Conservation (phyloP, 2,888 invertebrate species). For the Strigamia crassipes region DNA sequence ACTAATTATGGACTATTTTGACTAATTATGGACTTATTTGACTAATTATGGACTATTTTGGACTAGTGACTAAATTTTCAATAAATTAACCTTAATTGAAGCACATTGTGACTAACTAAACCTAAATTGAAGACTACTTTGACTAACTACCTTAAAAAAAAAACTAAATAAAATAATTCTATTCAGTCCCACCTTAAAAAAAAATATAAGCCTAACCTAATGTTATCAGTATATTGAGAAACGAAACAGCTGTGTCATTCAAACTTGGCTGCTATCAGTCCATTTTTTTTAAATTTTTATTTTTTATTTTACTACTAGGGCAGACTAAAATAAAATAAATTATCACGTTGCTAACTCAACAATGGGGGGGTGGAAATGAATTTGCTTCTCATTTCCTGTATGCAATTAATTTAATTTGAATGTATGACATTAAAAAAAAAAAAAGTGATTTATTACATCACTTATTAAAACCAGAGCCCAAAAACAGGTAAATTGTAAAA, state of each 20-base stretch:
- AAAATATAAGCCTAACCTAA: background rate
- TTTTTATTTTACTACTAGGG: background rate
- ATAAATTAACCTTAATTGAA: too few species aligned
- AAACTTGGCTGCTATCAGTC: background rate
- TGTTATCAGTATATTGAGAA: background rate
- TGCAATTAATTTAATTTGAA: background rate
- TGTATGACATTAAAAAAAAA: background rate
- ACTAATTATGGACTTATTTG: too few species aligned
- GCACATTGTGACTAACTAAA: background rate
- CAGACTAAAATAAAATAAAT: background rate
- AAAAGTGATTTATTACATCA: background rate
- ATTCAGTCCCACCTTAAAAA: background rate
- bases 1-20: too few species aligned
- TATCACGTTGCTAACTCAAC: background rate
- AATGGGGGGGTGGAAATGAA: conserved; percentile 12
- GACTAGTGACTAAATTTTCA: too few species aligned
- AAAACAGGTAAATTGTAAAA: too few species aligned
- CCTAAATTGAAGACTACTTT: background rate
- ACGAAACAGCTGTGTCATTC: background rate
- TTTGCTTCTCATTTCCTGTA: conserved; percentile 28
- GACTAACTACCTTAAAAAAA: background rate
- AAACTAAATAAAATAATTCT: background rate
- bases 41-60: too few species aligned
- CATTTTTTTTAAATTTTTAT: too few species aligned
- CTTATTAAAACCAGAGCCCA: too few species aligned